Conservation (phyloP, 2,888 invertebrate genomes). For the Cyclophora albipunctata region DNA sequence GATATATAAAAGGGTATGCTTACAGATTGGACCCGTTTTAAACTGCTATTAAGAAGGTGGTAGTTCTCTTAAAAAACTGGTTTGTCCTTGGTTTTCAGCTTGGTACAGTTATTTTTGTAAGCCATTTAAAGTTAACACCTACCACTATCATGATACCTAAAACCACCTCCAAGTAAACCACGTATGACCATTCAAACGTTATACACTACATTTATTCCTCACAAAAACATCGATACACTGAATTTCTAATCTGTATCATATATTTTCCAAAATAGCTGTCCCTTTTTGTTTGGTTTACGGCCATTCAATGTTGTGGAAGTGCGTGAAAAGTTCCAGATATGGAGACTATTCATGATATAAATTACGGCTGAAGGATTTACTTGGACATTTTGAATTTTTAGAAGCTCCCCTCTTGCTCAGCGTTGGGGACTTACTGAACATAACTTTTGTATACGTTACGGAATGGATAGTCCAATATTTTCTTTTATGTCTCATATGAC, state of each 20-base stretch:
- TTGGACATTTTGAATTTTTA: slow-evolving; percentile 35
- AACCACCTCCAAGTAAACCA: too few species aligned
- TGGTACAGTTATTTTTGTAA: too few species aligned
- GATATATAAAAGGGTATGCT: too few species aligned
- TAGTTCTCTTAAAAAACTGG: too few species aligned
- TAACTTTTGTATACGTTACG: background rate
- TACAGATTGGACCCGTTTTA: too few species aligned
- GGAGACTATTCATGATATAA: slow-evolving; percentile 49
- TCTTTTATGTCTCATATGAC: background rate
- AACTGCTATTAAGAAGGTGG: too few species aligned
- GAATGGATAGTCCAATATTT: background rate
- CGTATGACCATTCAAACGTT: too few species aligned
- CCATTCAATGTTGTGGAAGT: slow-evolving; percentile 64
- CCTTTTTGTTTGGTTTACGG: slow-evolving; percentile 50
- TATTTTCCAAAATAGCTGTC: slow-evolving; percentile 40
- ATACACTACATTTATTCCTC: too few species aligned
- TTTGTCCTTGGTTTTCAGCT: too few species aligned
- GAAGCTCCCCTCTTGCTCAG: background rate
- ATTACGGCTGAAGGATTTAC: slow-evolving; percentile 49
- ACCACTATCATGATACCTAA: too few species aligned
- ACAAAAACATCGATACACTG: slow-evolving; percentile 8
- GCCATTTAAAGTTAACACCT: too few species aligned
- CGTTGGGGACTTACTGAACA: background rate
- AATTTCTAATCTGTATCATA: slow-evolving; percentile 18
- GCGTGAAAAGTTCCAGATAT: slow-evolving; percentile 58